Base-by-base conservation (phyloP, 2,888 invertebrate species). In the Pammene fasciana region DNA sequence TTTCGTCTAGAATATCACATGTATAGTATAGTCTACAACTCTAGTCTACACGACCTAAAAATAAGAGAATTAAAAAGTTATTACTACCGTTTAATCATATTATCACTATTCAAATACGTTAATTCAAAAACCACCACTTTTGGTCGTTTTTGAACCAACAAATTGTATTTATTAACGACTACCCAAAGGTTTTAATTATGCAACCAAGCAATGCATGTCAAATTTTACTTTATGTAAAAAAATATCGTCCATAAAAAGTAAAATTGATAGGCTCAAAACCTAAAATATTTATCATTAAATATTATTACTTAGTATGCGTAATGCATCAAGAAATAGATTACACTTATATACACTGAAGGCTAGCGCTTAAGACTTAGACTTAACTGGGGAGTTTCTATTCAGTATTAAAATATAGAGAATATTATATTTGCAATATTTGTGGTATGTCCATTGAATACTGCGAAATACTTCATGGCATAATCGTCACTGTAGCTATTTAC, bases 191-290 rank as follows among this genome's bases (percentile, higher is more conserved):
- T 34, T 36, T 41, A 50, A 57, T 26, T 41, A 41, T 18, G 16
- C 60, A 36, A 16, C 4, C 26, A 26, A 26, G 26, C 41, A 36
- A 62, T 18, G 18, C 18, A 50, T 62, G 50, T 50, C 50, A 52
- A 61, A 41, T 55, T 16, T 11, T 67, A 54, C 45, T 45, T 46
- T n/a, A 46, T 6, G 38, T 11, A 52, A 64, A 26, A n/a, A 68
- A 38, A 65, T 46, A 64, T 61, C n/a, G 59, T 60, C 45, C 34
- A 54, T 55, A 61, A 52, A 54, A 34, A 67, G 59, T 68, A 65
- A 70, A 70, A 60, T 70, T 14, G 52, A 70, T 70, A 59, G 59
- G 68, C 34, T 26, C 41, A 38, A 41, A 9, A 65, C 65, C 68
- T 59, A 70, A 16, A 48, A 50, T 65, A 41, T 59, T 54, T 16